phyloP scores from a whole-genome alignment of 2,888 invertebrate genomes.

The Meganola albula region DNA sequence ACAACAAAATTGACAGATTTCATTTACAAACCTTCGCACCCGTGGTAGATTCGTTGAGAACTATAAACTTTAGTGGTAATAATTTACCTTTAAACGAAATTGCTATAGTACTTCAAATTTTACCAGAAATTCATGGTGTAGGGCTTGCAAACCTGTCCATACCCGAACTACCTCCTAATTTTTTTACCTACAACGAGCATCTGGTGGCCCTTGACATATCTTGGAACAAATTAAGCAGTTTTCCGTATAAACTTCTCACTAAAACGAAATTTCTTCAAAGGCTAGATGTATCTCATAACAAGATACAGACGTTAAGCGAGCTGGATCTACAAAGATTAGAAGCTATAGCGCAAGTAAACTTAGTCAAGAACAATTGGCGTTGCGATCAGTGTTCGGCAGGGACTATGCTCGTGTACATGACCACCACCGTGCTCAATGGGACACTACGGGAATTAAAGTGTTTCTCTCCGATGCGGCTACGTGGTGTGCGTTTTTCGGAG shows the following conservation, averaged over 20 bases:
- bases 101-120: conserved; percentile 75
- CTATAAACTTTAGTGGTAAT: conserved; percentile 84
- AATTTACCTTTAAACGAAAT: conserved; percentile 76
- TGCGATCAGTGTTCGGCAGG: conserved; percentile 82
- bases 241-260: conserved; percentile 76
- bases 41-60: conserved; percentile 79
- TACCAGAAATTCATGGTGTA: conserved; percentile 76
- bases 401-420: conserved; percentile 75
- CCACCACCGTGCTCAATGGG: conserved; percentile 71
- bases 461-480: conserved; percentile 74
- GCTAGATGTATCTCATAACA: conserved; percentile 86
- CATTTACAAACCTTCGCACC: conserved; percentile 80
- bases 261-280: conserved; percentile 78
- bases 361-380: conserved; percentile 82
- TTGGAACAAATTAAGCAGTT: conserved; percentile 80
- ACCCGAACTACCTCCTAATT: conserved; percentile 73
- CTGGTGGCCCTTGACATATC: conserved; percentile 84
- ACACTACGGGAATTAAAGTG: conserved; percentile 76
- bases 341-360: conserved; percentile 69
- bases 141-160: conserved; percentile 79
- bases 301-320: conserved; percentile 80
- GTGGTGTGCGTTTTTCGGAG: conserved; percentile 56
- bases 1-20: conserved; percentile 84
- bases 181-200: conserved; percentile 78
- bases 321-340: conserved; percentile 77